Evolutionary conservation across 2,797 vertebrate species (phyloP), one percentile per base, ranked within the genome.

Genomic region (Aldrovandia affinis): DNA sequence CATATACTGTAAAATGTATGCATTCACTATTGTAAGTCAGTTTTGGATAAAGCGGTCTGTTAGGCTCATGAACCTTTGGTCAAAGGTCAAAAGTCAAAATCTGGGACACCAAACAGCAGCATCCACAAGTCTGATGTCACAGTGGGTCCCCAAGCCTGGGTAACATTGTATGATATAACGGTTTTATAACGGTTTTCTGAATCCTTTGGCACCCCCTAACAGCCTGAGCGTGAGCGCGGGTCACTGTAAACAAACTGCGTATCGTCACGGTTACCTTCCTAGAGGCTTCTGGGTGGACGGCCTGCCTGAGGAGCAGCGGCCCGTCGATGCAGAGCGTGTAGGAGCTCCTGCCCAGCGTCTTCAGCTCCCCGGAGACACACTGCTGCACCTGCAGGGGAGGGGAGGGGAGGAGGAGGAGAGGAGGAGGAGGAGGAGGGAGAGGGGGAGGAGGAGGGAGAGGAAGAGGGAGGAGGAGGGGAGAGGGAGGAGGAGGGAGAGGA

Each of bases 261-360:
- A 12, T 22, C 30, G 18, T 57, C 15, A 1, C 0, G 0, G 14
- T 79, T 93, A 98, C 97, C 97, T 99, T 99, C 91, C 97, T 98
- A 88, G 97, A 98, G 44, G 97, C 96, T 90, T 99, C 98, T 0
- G 98, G 97, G 87, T 99, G 98, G 83, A 99, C 95, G 78, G 96
- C 97, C 91, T 99, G 98, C 84, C 98, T 95, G 84, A 99, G 92
- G 88, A 99, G 88, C 47, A 96, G 94, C 73, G 97, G 97, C 86
- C 96, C 96, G 93, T 97, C 95, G 10, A 98, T 97, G 88, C 98
- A 98, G 82, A 99, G 96, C 0, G 94, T 96, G 89, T 96, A 98
- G 0, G 97, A 96, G 91, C 88, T 97, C 87, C 96, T 96, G 88
- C 96, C 97, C 80, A 99, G 92, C 82, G 94, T 92, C 90, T 98